These are phyloP conservation scores for Alaudala cheleensis DNA, from an alignment of 2,113 vertebrate genomes.

Conservation along the genomic window DNA sequence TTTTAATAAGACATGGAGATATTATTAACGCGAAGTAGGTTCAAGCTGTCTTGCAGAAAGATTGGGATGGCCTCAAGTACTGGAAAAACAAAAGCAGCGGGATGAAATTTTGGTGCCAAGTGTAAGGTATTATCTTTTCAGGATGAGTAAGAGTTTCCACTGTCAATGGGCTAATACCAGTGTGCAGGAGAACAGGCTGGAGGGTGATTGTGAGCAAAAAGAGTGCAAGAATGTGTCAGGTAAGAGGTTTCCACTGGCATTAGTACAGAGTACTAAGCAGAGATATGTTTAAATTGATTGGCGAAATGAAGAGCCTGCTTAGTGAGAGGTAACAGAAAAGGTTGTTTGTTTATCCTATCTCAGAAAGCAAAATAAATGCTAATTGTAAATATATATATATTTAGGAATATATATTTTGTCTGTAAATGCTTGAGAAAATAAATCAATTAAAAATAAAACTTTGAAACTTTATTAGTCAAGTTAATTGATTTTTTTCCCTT, in stretches of 20 bases:
- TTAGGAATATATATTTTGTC: background rate
- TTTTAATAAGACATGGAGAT: background rate
- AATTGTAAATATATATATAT: background rate
- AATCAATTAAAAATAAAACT: background rate
- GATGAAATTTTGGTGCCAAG: background rate
- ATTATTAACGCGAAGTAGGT: background rate
- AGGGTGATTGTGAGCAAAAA: background rate
- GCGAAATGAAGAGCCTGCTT: background rate
- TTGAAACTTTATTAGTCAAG: background rate
- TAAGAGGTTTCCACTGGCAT: background rate
- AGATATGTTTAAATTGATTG: background rate
- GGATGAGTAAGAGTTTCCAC: background rate
- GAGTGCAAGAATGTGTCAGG: background rate
- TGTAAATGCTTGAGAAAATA: background rate
- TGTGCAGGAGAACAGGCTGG: background rate
- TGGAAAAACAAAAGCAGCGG: conserved; percentile 3
- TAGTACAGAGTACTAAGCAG: background rate
- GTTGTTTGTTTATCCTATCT: background rate
- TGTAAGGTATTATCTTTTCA: background rate
- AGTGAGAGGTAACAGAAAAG: background rate
- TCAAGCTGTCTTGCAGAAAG: background rate
- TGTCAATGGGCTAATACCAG: background rate
- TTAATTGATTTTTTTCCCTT: background rate
- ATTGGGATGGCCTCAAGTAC: background rate
- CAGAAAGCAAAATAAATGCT: background rate